These are phyloP conservation scores for Rhodeus uyekii DNA, from an alignment of 2,797 vertebrate genomes.

Conservation along the genomic window DNA sequence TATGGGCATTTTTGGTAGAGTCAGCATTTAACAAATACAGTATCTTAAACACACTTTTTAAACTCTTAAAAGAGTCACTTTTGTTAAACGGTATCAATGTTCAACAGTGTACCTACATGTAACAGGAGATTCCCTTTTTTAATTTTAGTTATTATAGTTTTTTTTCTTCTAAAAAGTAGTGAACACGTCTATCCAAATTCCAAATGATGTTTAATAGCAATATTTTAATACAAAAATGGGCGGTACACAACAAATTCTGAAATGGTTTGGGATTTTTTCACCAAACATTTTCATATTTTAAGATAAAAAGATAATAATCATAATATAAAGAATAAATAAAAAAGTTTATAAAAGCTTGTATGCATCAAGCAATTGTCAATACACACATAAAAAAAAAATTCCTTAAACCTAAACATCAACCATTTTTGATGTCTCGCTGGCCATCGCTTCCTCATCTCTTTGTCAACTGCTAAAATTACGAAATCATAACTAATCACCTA, in stretches of 20 bases:
- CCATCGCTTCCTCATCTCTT: background rate
- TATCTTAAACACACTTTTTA: background rate
- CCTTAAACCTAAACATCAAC: background rate
- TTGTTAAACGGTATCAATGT: background rate
- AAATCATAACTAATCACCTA: background rate
- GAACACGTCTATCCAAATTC: background rate
- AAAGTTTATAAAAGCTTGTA: background rate
- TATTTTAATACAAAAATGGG: background rate
- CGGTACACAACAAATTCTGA: background rate
- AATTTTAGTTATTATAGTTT: background rate
- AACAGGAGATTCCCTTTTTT: background rate
- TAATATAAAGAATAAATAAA: too few species aligned
- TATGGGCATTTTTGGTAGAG: background rate
- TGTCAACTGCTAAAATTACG: background rate
- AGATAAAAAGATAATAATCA: background rate
- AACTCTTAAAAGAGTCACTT: background rate
- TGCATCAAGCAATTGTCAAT: background rate
- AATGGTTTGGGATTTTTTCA: background rate
- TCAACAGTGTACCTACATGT: background rate
- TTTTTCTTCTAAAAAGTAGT: background rate
- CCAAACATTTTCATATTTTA: constrained; percentile 1
- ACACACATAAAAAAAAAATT: background rate
- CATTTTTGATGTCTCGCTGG: background rate
- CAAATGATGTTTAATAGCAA: background rate
- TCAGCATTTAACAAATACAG: background rate